Conservation (phyloP, 2,113 vertebrate species). For the Fulica atra region DNA sequence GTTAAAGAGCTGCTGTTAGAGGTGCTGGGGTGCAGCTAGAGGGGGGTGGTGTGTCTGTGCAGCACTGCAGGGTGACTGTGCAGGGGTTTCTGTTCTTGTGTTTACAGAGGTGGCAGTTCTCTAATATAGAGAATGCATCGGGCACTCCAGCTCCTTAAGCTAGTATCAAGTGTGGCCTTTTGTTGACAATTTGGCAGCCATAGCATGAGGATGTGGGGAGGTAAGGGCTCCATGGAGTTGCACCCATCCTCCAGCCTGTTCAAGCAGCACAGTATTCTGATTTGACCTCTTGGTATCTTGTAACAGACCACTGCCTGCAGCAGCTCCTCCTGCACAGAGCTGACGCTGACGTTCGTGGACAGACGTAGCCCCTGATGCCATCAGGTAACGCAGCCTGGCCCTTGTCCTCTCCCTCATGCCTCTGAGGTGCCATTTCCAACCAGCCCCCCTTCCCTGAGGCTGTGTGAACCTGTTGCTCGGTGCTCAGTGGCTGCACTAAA, state of each 20-base stretch:
- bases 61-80: rapidly evolving
- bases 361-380: neutral
- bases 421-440: neutral
- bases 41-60: neutral
- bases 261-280: neutral
- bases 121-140: neutral
- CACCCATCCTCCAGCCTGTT: neutral
- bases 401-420: neutral
- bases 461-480: rapidly evolving
- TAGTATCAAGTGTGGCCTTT: neutral
- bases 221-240: neutral
- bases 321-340: neutral
- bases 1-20: neutral
- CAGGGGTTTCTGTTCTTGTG: neutral
- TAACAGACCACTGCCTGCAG: neutral
- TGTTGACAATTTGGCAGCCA: neutral
- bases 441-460: too few species aligned
- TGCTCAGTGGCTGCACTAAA: neutral
- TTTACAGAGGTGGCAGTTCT: neutral
- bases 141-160: neutral
- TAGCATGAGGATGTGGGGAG: neutral
- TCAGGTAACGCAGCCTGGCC: neutral
- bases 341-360: neutral
- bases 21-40: too few species aligned
- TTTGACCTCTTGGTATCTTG: neutral